phyloP scores from a whole-genome alignment of 2,797 vertebrate genomes.

The Bradypodion pumilum region DNA sequence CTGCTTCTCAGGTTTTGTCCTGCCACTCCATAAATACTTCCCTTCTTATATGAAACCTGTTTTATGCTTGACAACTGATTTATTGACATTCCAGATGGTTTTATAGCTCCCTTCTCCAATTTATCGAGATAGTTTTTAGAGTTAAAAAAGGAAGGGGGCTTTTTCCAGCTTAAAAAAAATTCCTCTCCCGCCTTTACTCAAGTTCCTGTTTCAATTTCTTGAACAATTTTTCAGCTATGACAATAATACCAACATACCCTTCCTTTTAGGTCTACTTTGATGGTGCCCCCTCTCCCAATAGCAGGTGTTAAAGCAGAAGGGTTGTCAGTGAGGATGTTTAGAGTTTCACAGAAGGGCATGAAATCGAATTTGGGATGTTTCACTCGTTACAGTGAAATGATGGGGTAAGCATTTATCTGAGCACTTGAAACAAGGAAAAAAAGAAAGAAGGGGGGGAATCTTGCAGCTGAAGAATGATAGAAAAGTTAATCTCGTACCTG shows the following conservation, averaged over 20 bases:
- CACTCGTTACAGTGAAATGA: neutral
- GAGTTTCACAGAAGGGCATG: conserved; percentile 41
- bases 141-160: neutral
- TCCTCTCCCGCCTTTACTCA: neutral
- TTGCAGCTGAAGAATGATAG: neutral
- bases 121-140: conserved; percentile 24
- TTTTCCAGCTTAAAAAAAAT: neutral
- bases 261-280: neutral
- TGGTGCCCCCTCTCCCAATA: conserved; percentile 11
- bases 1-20: neutral
- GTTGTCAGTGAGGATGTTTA: conserved; percentile 42
- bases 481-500: neutral
- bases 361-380: conserved; percentile 43
- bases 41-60: conserved; percentile 2
- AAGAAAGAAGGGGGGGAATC: neutral
- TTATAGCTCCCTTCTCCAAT: neutral
- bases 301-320: conserved; percentile 57
- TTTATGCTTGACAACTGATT: conserved; percentile 31
- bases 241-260: neutral
- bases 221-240: conserved; percentile 11
- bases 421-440: neutral
- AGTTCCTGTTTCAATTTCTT: neutral
- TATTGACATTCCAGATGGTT: conserved; percentile 34
- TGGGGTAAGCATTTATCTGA: neutral
- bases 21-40: neutral